Percentiles rank a stretch among this genome's conserved stretches.
These are phyloP conservation scores for Anoplolepis gracilipes DNA, from an alignment of 1,140 invertebrate species.

Conservation along the genomic window DNA sequence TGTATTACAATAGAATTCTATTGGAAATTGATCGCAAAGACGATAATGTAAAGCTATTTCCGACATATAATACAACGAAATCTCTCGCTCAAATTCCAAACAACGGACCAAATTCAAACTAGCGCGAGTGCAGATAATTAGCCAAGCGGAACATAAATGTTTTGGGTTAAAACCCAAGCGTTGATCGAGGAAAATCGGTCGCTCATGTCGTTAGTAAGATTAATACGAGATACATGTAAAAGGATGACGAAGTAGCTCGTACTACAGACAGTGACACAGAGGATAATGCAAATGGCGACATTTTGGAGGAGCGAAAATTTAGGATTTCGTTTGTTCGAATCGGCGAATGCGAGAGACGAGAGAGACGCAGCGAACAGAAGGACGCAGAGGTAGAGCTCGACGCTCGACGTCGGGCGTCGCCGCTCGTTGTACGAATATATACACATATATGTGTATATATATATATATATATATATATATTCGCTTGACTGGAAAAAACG, in stretches of 20 bases:
- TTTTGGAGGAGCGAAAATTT: slow-evolving; percentile 9
- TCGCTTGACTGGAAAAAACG: too few species aligned
- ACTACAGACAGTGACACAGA: slow-evolving; percentile 41
- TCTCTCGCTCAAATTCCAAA: neutral
- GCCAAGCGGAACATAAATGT: slow-evolving; percentile 32
- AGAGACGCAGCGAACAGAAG: neutral
- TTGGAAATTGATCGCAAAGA: neutral
- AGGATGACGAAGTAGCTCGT: neutral
- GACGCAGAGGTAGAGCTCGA: neutral
- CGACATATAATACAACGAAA: neutral
- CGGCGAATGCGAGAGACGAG: too few species aligned
- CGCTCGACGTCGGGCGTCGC: neutral
- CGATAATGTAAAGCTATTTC: neutral
- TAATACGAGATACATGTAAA: slow-evolving; percentile 22
- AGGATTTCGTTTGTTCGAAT: neutral
- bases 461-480: too few species aligned
- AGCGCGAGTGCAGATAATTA: neutral
- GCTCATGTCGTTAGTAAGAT: neutral
- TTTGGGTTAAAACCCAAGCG: neutral
- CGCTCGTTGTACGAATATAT: too few species aligned
- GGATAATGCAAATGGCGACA: slow-evolving; percentile 70
- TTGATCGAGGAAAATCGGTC: neutral
- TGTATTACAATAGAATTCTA: neutral
- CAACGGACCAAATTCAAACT: neutral
- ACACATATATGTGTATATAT: too few species aligned